Evolutionary conservation across 2,888 invertebrate species (phyloP).

Genomic region (Hedya salicella): DNA sequence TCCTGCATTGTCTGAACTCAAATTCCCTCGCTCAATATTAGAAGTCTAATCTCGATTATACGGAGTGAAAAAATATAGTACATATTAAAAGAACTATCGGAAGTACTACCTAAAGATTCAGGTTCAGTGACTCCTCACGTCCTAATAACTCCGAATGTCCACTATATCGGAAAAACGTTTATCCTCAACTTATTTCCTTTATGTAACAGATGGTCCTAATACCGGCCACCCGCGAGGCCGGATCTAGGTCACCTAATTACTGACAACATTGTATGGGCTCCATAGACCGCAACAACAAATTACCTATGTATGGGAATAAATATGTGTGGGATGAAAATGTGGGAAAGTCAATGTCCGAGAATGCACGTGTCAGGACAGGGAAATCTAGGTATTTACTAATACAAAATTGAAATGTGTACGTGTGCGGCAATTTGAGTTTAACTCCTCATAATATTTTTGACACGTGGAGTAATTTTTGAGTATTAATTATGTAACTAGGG

Average conservation of each 20-base stretch:
- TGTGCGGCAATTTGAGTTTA: neutral
- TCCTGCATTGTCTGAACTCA: too few relatives aligned
- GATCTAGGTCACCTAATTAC: constrained; percentile 35
- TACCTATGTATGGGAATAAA: too few relatives aligned
- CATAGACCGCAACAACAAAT: constrained; percentile 14
- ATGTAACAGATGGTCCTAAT: constrained; percentile 20
- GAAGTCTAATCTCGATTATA: too few relatives aligned
- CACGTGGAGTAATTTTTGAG: too few relatives aligned
- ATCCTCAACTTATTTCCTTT: constrained; percentile 7
- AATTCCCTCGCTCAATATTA: too few relatives aligned
- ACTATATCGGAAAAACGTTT: constrained; percentile 2
- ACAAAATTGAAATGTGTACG: neutral
- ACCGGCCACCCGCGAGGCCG: neutral
- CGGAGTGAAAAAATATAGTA: too few relatives aligned
- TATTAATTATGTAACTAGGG: too few relatives aligned
- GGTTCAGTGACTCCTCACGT: constrained; percentile 9
- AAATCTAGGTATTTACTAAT: neutral
- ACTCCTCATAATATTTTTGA: too few relatives aligned
- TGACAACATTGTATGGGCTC: constrained; percentile 17
- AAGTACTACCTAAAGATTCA: too few relatives aligned
- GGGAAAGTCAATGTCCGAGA: constrained; percentile 10
- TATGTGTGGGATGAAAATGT: neutral
- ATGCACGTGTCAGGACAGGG: constrained; percentile 27
- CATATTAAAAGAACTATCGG: too few relatives aligned
- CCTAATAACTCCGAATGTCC: neutral